Conservation (phyloP, 2,797 vertebrate genomes). For the Mormyrops attenuatus region DNA sequence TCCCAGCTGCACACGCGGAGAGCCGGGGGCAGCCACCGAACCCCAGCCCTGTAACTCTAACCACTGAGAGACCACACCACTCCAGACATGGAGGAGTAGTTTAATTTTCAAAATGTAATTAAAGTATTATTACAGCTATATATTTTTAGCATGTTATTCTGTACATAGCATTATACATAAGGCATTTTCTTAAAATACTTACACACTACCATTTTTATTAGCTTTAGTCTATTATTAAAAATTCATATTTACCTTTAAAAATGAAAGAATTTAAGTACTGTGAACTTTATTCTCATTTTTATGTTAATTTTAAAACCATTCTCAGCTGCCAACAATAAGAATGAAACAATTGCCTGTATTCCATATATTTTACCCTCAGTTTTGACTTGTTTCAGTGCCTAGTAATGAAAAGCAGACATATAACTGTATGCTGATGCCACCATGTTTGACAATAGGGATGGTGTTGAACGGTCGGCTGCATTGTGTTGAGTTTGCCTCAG, state of each 20-base stretch:
- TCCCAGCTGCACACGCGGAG: background rate
- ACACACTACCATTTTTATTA: background rate
- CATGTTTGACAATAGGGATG: background rate
- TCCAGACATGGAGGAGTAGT: background rate
- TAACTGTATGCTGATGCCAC: conserved; percentile 2
- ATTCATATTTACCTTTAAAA: background rate
- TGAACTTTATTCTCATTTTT: conserved; percentile 4
- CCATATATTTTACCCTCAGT: background rate
- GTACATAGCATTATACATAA: background rate
- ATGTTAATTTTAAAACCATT: conserved; percentile 1
- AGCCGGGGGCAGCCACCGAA: background rate
- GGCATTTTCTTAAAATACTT: background rate
- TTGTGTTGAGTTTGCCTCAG: background rate
- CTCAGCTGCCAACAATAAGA: background rate
- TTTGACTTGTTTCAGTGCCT: background rate
- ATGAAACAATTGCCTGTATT: conserved; percentile 1
- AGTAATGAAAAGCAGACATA: conserved; percentile 7
- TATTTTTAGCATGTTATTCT: background rate
- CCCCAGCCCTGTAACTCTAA: background rate
- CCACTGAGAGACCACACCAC: background rate
- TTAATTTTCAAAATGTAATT: background rate
- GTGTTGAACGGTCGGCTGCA: background rate
- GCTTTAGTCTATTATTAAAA: background rate
- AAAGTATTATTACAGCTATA: background rate
- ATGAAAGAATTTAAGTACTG: background rate